Base-by-base conservation (phyloP, 2,113 vertebrate genomes). In the Lasiurus cinereus region DNA sequence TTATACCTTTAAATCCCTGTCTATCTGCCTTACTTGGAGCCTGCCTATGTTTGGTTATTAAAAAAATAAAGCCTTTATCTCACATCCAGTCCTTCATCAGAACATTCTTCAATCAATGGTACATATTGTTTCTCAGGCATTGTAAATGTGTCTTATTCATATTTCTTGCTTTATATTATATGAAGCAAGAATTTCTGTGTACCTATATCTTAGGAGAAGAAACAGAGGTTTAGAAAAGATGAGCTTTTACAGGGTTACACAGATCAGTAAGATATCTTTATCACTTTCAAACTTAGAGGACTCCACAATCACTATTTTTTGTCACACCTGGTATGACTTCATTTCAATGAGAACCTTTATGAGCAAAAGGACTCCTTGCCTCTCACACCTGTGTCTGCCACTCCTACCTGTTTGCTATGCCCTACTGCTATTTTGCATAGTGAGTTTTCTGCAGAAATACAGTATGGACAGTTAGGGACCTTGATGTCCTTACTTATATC, bases 81-180 rank as follows among this genome's bases (percentile, higher is more conserved):
- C 21, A 50, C n/a, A 72, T 43, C 67, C 4, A 56, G 70, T 62
- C 33, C 8, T 74, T 83, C 64, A 74, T 67, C 67, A 74, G 18
- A 56, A 24, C 36, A 39, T 56, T 36, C 24, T 31, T 77, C 4
- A 52, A 27, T 59, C 29, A 64, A 39, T 14, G n/a, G 16, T 24
- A 62, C 12, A 18, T 19, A 24, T n/a, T 85, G 29, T 39, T 54
- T 50, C 4, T 54, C 48, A 89, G 12, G 3, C 22, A 72, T 72
- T 46, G 8, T 59, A 56, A 94, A 24, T 56, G 19, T 36, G 6
- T 90, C 24, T 73, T 83, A 33, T 67, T 29, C 67, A 2, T 62
- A 64, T 83, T 27, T 93, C 43, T 88, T 77, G 19, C 43, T 87
- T 93, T 88, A 74, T 43, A 69, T 13, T 59, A 54, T 70, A 22